phyloP scores from a whole-genome alignment of 2,888 invertebrate species.

The Brachypterus glaber region DNA sequence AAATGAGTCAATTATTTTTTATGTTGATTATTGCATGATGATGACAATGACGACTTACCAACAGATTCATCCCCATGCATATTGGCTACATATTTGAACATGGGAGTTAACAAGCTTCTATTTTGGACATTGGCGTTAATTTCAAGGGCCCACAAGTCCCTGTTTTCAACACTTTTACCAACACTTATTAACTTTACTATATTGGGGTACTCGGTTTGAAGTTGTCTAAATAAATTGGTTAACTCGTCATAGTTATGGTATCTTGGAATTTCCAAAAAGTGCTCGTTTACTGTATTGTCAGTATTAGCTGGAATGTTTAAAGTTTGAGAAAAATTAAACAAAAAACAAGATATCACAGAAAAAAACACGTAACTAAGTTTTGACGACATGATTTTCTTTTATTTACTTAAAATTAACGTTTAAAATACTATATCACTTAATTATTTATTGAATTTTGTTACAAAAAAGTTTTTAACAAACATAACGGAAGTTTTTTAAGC shows the following conservation, averaged over 20 bases:
- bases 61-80: constrained; percentile 95
- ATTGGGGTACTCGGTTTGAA: constrained; percentile 57
- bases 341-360: too few species aligned
- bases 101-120: constrained; percentile 61
- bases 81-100: constrained; percentile 90
- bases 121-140: constrained; percentile 59
- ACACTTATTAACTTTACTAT: constrained; percentile 63
- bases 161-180: constrained; percentile 74
- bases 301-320: background rate
- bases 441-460: too few species aligned
- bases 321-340: too few species aligned
- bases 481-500: too few species aligned
- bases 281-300: constrained; percentile 36
- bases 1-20: too few species aligned
- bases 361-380: too few species aligned
- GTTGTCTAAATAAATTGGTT: constrained; percentile 50
- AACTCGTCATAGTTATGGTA: constrained; percentile 67
- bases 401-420: too few species aligned
- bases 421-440: too few species aligned
- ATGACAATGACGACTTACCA: too few species aligned
- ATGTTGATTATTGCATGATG: too few species aligned
- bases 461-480: too few species aligned
- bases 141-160: constrained; percentile 74
- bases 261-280: constrained; percentile 48
- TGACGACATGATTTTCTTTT: too few species aligned